phyloP scores from a whole-genome alignment of 2,113 vertebrate species.

The Motacilla alba region DNA sequence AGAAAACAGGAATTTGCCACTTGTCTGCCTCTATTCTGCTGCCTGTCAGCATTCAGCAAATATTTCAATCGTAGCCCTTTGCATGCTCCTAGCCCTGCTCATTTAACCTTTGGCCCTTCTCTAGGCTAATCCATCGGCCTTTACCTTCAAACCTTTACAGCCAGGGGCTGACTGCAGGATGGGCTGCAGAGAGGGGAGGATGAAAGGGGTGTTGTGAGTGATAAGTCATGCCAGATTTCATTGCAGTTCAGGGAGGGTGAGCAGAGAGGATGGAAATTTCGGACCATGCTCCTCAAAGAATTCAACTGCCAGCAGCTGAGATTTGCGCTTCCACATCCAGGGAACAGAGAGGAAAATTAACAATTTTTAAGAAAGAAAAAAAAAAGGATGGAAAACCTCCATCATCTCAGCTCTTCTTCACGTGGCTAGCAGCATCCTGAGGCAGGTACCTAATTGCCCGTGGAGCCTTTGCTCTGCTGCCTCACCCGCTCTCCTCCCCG shows the following conservation, averaged over 20 bases:
- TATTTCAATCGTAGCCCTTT: constrained; percentile 73
- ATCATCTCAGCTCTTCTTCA: background rate
- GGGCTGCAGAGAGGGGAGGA: background rate
- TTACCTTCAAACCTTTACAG: constrained; percentile 54
- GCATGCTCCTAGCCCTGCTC: constrained; percentile 61
- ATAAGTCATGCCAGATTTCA: background rate
- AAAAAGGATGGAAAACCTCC: background rate
- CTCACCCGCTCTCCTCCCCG: background rate
- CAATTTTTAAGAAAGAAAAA: background rate
- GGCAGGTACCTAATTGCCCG: background rate
- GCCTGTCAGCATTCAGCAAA: constrained; percentile 77
- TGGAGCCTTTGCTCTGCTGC: background rate
- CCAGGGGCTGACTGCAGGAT: background rate
- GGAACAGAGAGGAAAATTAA: background rate
- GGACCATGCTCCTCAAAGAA: background rate
- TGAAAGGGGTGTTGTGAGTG: background rate
- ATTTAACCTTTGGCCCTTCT: constrained; percentile 72
- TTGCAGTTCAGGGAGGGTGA: background rate
- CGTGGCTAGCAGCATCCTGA: background rate
- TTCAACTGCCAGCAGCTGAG: background rate
- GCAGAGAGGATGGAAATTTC: background rate
- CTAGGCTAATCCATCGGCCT: constrained; percentile 58
- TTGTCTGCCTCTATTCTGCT: constrained; percentile 78
- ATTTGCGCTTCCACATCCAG: background rate
- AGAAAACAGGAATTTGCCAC: constrained; percentile 79